Base-by-base conservation (phyloP, 1,140 invertebrate species). In the Cardiocondyla obscurior region DNA sequence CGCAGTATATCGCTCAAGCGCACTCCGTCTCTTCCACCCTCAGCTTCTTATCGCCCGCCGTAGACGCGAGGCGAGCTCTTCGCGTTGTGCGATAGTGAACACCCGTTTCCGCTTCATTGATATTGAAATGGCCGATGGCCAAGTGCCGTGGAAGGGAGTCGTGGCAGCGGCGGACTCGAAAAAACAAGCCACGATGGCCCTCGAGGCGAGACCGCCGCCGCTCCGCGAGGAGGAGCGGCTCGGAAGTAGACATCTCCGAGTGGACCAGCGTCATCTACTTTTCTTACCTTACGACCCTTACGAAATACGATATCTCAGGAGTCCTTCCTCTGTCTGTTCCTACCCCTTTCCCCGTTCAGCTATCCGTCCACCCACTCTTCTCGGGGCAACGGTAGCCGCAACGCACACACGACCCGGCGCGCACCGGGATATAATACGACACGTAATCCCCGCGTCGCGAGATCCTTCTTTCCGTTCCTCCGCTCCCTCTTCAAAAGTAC, bases 121-220 rank as follows among this genome's bases (percentile, higher is more conserved):
- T 87, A 87, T 87, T 87, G 82, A 85, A 87, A 87, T 87, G 81
- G 51, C 69, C 53, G 83, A 62, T 19, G 67, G 36, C 83, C n/a
- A 25, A 49, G 69, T 7, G 22, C 22, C 33, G 58, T 62, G 60
- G 60, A 82, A 42, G n/a, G 55, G 74, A 81, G 65, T 46, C 62
- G 55, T 65, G 79, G 33, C 42, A 76, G 33, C 44, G 60, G 7
- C 74, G 62, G 28, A 62, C 84, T 81, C 85, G 72, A 87, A 85
- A 87, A 87, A 85, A 86, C 85, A 85, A 79, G 85, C 76, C 55
- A 58, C 76, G 76, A 87, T 87, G 85, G 81, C 81, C 42, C 85
- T 87, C 84, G 79, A 85, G 36, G 51, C 65, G 76, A 55, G 44
- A 30, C 81, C 14, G 25, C 39, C n/a, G n/a, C n/a, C n/a, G 46